Base-by-base conservation (phyloP, 1,140 invertebrate species). In the Calephelis nemesis region DNA sequence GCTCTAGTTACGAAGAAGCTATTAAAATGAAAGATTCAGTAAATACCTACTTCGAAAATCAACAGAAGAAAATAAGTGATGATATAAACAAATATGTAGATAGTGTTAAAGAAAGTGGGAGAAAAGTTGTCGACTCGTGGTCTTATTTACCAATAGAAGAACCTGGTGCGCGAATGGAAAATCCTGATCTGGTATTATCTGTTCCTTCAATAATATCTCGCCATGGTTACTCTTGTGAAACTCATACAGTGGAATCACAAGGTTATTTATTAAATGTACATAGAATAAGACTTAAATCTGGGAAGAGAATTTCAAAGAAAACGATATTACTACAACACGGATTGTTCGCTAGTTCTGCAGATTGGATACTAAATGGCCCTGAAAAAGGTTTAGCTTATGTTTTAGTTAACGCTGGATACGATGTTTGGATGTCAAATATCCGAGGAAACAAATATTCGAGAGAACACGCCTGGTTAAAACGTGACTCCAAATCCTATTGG, bases 261-360 rank as follows among this genome's bases (percentile, higher is more conserved):
- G 95, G 95, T 4, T 97, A 96, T 82, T 82, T 96, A 7, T 80
- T 97, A 10, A 94, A 93, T 2, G 50, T 96, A 12, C 96, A 97
- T 75, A 92, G 96, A 52, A 96, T 97, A 69, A 94, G 95, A 1
- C 77, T 82, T 73, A 87, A 63, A 52, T 83, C 54, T 10, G 76
- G 65, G 2, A 65, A 73, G 1, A 13, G 72, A 4, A 52, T 74
- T 52, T 60, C 84, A 8, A 71, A 69, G 30, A 82, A 80, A 15
- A 91, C 93, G 4, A 93, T 96, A 5, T 91, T 95, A 12, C 79
- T 97, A 0, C 96, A 97, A 78, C 97, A 97, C 83, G 97, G 96
- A 3, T 87, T 97, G 1, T 88, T 97, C 5, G 94, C 93, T 1
- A 95, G 95, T 76, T 96, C 96, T 4, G 93, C 94, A 0, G 95